These are phyloP conservation scores for Glaucidium brasilianum DNA, from an alignment of 2,113 vertebrate genomes.

Conservation along the genomic window DNA sequence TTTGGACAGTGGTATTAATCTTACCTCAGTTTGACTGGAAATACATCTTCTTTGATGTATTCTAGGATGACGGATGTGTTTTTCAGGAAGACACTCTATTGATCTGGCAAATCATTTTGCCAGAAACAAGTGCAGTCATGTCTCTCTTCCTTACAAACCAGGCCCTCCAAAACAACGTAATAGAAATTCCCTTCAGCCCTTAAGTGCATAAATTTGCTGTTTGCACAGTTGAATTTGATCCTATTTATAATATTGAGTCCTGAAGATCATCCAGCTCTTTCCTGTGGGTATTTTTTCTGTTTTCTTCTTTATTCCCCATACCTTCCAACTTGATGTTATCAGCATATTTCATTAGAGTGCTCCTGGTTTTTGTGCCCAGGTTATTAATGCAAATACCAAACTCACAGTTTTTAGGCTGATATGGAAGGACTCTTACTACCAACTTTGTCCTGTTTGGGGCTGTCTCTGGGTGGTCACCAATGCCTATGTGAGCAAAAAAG, in stretches of 20 bases:
- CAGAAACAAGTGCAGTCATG: neutral
- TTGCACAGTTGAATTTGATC: constrained; percentile 3
- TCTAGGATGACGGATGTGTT: constrained; percentile 2
- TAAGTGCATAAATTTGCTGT: constrained; percentile 35
- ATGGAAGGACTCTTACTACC: neutral
- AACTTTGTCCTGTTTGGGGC: neutral
- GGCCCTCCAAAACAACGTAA: neutral
- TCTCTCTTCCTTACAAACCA: neutral
- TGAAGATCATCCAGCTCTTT: neutral
- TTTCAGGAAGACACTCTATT: constrained; percentile 33
- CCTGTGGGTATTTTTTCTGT: neutral
- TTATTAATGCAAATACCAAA: neutral
- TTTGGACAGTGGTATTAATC: constrained; percentile 15
- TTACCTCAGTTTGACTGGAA: constrained; percentile 21
- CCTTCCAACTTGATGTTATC: neutral
- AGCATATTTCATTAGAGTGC: neutral
- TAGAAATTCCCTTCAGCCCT: constrained; percentile 7
- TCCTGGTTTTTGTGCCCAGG: neutral
- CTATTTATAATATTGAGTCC: neutral
- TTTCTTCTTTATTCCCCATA: neutral
- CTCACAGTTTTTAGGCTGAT: neutral
- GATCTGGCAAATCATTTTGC: constrained; percentile 30
- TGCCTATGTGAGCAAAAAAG: neutral
- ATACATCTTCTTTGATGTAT: neutral
- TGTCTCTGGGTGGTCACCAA: neutral